These are phyloP conservation scores for Manduca sexta DNA, from an alignment of 1,140 invertebrate genomes.

Conservation along the genomic window DNA sequence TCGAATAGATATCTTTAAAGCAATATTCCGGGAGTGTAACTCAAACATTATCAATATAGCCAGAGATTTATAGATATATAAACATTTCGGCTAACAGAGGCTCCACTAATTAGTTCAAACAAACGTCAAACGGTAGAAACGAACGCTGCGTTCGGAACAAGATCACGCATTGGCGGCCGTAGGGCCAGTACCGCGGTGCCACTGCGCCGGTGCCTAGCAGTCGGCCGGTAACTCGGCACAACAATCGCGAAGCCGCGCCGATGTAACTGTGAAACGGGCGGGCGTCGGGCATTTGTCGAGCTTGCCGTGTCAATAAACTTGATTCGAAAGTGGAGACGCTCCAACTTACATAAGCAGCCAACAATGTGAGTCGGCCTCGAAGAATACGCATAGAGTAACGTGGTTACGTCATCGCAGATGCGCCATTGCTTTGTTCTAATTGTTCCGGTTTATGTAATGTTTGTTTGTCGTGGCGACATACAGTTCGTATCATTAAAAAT, in stretches of 20 bases:
- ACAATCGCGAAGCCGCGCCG: constrained; percentile 50
- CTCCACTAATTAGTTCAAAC: not conserved
- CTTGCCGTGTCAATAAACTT: constrained; percentile 72
- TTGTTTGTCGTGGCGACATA: not conserved
- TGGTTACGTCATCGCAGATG: constrained; percentile 15
- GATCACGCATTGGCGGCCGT: not conserved
- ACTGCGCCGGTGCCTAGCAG: not conserved
- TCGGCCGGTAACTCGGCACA: not conserved
- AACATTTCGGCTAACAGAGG: not conserved
- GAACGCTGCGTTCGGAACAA: not conserved
- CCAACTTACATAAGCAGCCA: constrained; percentile 68
- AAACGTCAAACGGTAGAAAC: constrained; percentile 16
- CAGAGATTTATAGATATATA: too few relatives aligned
- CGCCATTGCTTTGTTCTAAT: constrained; percentile 3
- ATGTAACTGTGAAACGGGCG: constrained; percentile 63
- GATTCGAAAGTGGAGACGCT: constrained; percentile 73
- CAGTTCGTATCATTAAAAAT: too few relatives aligned
- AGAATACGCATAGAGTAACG: constrained; percentile 47
- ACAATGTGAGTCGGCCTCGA: constrained; percentile 54
- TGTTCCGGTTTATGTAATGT: not conserved
- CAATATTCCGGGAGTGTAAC: too few relatives aligned
- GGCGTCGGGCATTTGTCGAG: constrained; percentile 62
- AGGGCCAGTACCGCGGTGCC: too few relatives aligned
- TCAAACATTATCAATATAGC: too few relatives aligned
- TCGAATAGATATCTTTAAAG: too few relatives aligned